Evolutionary conservation across 2,888 invertebrate genomes (phyloP).

Genomic region (Drosophila austrosaltans): DNA sequence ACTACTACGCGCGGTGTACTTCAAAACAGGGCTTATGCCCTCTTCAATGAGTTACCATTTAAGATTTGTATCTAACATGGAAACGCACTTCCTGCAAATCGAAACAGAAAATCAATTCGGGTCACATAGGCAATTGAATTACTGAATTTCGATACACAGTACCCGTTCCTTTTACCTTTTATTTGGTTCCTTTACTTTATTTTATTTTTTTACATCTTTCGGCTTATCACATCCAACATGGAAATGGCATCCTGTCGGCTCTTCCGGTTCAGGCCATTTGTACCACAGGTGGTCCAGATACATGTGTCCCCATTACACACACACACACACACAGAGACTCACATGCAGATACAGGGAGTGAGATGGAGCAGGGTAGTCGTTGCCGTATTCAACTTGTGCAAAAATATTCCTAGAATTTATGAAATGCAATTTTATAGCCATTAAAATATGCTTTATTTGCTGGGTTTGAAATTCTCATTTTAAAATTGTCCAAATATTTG

Average conservation of each 20-base stretch:
- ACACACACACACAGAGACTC: not conserved
- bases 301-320: conserved; percentile 24
- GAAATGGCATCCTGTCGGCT: conserved; percentile 65
- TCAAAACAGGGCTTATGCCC: conserved; percentile 18
- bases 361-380: not conserved
- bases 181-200: not conserved
- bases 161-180: conserved; percentile 25
- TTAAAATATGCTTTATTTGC: conserved; percentile 7
- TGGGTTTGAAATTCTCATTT: not conserved
- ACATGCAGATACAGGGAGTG: not conserved
- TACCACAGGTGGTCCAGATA: conserved; percentile 49
- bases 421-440: not conserved
- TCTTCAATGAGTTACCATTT: conserved; percentile 14
- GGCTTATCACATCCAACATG: conserved; percentile 59
- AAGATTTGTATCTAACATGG: conserved; percentile 48
- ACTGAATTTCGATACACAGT: conserved; percentile 39
- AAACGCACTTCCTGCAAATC: conserved; percentile 63
- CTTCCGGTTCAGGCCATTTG: conserved; percentile 54
- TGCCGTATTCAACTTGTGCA: not conserved
- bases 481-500: not conserved
- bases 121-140: conserved; percentile 71
- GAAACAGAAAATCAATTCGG: conserved; percentile 63
- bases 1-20: conserved; percentile 12
- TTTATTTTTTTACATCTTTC: conserved; percentile 12
- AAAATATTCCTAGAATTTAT: conserved; percentile 6